phyloP scores from a whole-genome alignment of 1,140 invertebrate species.

The Drosophila lacteicornis region DNA sequence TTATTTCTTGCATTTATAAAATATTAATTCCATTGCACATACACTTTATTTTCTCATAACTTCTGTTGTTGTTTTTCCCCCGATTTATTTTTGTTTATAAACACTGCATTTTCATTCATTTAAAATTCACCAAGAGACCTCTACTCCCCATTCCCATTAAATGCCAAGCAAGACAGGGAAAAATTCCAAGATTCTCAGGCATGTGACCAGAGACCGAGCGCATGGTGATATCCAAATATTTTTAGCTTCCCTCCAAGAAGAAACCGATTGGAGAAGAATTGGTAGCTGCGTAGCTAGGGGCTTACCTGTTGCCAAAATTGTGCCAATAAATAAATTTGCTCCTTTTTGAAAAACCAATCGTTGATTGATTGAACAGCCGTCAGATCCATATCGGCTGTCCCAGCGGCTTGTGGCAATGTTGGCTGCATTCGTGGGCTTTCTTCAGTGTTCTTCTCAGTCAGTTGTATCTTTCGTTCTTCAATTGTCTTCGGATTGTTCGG shows the following conservation, averaged over 20 bases:
- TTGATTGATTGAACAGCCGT: slow-evolving; percentile 94
- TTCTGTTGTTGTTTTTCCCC: too few relatives aligned
- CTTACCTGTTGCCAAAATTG: slow-evolving; percentile 97
- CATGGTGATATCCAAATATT: neutral
- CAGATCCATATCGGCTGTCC: slow-evolving; percentile 91
- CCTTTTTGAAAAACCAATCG: slow-evolving; percentile 97
- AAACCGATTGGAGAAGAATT: neutral
- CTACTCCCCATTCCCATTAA: neutral
- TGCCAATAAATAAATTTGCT: slow-evolving; percentile 95
- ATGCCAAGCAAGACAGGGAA: slow-evolving; percentile 8
- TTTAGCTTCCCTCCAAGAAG: neutral
- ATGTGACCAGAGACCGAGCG: neutral
- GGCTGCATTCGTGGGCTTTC: slow-evolving; percentile 89
- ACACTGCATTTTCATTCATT: slow-evolving; percentile 18
- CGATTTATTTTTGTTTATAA: slow-evolving; percentile 7
- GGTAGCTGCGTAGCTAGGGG: neutral
- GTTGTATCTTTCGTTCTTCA: slow-evolving; percentile 9
- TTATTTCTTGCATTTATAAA: too few relatives aligned
- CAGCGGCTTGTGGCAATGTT: slow-evolving; percentile 87
- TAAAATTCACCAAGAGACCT: slow-evolving; percentile 7
- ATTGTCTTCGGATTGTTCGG: slow-evolving; percentile 14
- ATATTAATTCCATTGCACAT: too few relatives aligned
- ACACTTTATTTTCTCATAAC: neutral
- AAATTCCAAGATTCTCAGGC: slow-evolving; percentile 21
- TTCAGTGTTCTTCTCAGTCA: slow-evolving; percentile 39